Percentiles rank a stretch among this genome's conserved stretches.
These are phyloP conservation scores for Exaiptasia diaphana DNA, from an alignment of 64 coral and sea anemone species.

Conservation along the genomic window DNA sequence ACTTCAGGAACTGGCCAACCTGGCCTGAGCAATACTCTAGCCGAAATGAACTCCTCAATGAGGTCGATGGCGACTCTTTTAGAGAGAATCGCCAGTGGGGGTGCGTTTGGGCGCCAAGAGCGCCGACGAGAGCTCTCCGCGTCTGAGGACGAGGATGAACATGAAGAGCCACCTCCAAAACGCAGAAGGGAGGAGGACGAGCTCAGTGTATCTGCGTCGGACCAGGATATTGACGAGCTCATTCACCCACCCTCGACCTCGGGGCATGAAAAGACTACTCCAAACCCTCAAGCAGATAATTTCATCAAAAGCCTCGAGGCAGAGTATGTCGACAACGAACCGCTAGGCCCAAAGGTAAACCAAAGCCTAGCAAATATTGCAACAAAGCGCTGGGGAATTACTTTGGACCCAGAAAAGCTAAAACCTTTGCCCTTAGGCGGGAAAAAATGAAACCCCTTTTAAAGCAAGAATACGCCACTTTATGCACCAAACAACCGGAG, in stretches of 20 bases:
- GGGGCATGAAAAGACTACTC: not conserved
- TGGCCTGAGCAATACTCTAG: not conserved
- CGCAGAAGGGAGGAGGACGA: not conserved
- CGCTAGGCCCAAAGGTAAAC: not conserved
- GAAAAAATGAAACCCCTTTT: too few species aligned
- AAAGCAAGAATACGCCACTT: too few species aligned
- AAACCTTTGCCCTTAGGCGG: too few species aligned
- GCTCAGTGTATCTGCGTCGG: not conserved
- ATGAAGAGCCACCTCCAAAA: not conserved
- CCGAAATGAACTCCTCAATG: not conserved
- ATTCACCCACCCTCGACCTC: not conserved
- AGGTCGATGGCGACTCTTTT: not conserved
- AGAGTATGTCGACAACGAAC: not conserved
- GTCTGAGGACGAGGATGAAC: not conserved
- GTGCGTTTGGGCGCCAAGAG: not conserved
- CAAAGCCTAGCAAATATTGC: too few species aligned
- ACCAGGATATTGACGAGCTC: constrained; percentile 1
- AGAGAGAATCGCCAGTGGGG: not conserved
- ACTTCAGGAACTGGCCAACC: too few species aligned
- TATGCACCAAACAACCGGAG: too few species aligned
- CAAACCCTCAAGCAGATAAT: not conserved
- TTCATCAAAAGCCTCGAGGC: not conserved
- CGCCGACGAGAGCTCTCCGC: not conserved
- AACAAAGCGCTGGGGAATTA: too few species aligned
- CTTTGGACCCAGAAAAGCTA: too few species aligned